Evolutionary conservation across 2,797 vertebrate genomes (phyloP).

Genomic region (Tapirus indicus): DNA sequence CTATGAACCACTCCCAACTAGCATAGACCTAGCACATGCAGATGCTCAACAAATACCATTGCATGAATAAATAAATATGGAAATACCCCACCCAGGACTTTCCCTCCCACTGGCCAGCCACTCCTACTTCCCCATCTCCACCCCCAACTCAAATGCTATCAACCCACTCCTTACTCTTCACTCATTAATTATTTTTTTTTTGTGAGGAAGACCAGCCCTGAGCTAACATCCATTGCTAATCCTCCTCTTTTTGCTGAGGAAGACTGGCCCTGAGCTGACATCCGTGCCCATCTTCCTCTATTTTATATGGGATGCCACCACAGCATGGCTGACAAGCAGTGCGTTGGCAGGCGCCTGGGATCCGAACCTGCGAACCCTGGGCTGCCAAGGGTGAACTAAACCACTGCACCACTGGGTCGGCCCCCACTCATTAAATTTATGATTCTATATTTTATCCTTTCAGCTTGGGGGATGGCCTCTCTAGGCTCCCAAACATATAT

Average conservation of each 20-base stretch:
- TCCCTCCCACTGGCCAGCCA: background rate
- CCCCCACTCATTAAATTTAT: background rate
- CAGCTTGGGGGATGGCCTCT: background rate
- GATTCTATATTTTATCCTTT: slow-evolving; percentile 13
- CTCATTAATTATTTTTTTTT: background rate
- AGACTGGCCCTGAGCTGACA: too few species aligned
- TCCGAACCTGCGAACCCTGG: too few species aligned
- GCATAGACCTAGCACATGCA: background rate
- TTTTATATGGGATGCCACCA: too few species aligned
- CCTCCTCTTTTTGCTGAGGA: too few species aligned
- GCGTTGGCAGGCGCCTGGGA: too few species aligned
- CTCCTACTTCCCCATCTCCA: background rate
- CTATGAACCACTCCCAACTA: background rate
- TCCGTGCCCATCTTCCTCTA: too few species aligned
- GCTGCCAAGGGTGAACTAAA: too few species aligned
- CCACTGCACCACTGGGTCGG: too few species aligned
- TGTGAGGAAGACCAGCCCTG: too few species aligned
- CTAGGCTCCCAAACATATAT: background rate
- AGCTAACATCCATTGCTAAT: too few species aligned
- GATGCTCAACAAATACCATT: background rate
- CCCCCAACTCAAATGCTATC: background rate
- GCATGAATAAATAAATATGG: background rate
- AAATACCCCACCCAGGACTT: background rate
- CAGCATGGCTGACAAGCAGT: too few species aligned
- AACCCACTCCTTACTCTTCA: background rate